Evolutionary conservation across 2,888 invertebrate species (phyloP).

Genomic region (Yponomeuta malinellus): DNA sequence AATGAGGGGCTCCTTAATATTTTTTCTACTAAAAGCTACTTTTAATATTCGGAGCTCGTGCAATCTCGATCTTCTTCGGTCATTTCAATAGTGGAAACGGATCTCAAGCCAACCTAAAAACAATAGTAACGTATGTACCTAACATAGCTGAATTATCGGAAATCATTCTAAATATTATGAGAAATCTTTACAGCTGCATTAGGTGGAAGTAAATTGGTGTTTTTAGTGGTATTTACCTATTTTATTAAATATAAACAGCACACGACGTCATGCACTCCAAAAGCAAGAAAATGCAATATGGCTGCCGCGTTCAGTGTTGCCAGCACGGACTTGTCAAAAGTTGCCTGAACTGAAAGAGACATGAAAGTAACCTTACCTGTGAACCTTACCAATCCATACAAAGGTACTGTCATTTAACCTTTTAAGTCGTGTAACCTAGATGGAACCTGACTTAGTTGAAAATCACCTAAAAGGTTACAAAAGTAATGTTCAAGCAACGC

Average conservation of each 20-base stretch:
- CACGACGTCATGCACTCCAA: constrained; percentile 22
- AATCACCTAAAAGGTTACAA: too few relatives aligned
- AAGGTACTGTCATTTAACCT: too few relatives aligned
- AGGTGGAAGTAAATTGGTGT: constrained; percentile 19
- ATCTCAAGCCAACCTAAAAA: background rate
- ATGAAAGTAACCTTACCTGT: too few relatives aligned
- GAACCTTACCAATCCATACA: too few relatives aligned
- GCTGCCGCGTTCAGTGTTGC: background rate
- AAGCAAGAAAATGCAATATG: constrained; percentile 24
- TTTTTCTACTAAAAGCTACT: too few relatives aligned
- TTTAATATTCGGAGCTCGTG: constrained; percentile 26
- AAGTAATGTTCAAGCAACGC: too few relatives aligned
- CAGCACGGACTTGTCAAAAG: too few relatives aligned
- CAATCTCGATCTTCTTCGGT: constrained; percentile 37
- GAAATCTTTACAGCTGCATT: background rate
- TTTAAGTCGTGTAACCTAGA: too few relatives aligned
- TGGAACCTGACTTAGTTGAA: too few relatives aligned
- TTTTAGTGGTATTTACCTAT: constrained; percentile 19
- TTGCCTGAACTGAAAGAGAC: too few relatives aligned
- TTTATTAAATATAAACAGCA: constrained; percentile 20
- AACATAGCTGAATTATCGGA: background rate
- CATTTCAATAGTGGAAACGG: constrained; percentile 56
- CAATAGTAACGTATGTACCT: background rate
- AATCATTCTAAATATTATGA: background rate
- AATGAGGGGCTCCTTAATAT: too few relatives aligned